Evolutionary conservation across 2,797 vertebrate species (phyloP).

Genomic region (Harpagifer antarcticus): DNA sequence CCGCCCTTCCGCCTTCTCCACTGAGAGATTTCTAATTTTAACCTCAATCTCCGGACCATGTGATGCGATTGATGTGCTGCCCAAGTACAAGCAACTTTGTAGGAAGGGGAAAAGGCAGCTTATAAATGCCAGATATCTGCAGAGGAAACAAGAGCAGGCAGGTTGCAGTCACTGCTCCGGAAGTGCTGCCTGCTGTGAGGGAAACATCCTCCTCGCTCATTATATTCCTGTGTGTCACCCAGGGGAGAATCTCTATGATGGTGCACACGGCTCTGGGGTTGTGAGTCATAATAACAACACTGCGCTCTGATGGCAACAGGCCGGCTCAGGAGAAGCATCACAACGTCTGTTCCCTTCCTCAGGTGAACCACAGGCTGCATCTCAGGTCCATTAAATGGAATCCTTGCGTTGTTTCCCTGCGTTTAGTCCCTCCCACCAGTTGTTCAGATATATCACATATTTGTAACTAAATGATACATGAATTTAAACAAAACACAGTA

Average conservation of each 20-base stretch:
- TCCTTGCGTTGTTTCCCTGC: too few relatives aligned
- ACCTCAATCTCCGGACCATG: constrained; percentile 16
- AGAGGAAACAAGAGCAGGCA: neutral
- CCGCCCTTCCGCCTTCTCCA: constrained; percentile 46
- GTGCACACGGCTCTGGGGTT: constrained; percentile 31
- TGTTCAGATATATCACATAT: too few relatives aligned
- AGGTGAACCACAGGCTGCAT: neutral
- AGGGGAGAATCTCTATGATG: neutral
- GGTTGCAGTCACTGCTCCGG: neutral
- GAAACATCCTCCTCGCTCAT: neutral
- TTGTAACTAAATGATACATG: too few relatives aligned
- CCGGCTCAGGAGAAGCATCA: neutral
- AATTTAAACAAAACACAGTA: too few relatives aligned
- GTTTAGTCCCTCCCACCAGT: too few relatives aligned
- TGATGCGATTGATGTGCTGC: constrained; percentile 36
- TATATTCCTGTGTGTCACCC: constrained; percentile 1
- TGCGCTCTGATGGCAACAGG: constrained; percentile 50
- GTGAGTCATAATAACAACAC: constrained; percentile 36
- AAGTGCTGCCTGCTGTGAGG: constrained; percentile 3
- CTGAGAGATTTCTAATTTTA: constrained; percentile 54
- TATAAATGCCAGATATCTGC: neutral
- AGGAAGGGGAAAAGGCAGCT: neutral
- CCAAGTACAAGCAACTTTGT: neutral
- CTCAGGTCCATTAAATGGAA: too few relatives aligned
- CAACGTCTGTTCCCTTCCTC: constrained; percentile 3